These are phyloP conservation scores for Gallinago solitaria DNA, from an alignment of 2,797 vertebrate genomes.

Conservation along the genomic window DNA sequence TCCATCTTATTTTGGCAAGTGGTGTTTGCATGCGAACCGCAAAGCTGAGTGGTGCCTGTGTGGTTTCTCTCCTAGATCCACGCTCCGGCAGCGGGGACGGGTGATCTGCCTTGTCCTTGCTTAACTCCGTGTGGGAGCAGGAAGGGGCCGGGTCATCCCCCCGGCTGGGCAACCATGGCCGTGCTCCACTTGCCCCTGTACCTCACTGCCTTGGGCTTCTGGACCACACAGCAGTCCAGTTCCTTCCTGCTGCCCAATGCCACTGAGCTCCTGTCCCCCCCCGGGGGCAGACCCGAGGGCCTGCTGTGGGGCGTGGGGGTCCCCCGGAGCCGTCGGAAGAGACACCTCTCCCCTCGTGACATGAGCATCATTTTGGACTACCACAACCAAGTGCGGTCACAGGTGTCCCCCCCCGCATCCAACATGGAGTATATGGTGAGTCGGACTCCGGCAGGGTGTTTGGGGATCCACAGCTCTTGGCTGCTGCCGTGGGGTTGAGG, in stretches of 20 bases:
- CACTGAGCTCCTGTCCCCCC: slow-evolving; percentile 58
- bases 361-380: slow-evolving; percentile 83
- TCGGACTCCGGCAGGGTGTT: fast-evolving
- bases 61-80: slow-evolving; percentile 13
- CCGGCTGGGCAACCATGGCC: slow-evolving; percentile 42
- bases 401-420: slow-evolving; percentile 85
- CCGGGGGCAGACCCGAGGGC: background rate
- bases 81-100: background rate
- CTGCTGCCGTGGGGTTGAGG: background rate
- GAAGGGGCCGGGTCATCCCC: fast-evolving
- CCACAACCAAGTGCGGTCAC: slow-evolving; percentile 87
- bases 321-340: slow-evolving; percentile 70
- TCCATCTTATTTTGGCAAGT: background rate
- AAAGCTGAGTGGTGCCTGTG: background rate
- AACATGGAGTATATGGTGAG: slow-evolving; percentile 95
- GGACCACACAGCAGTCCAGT: slow-evolving; percentile 70
- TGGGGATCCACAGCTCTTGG: background rate
- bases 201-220: slow-evolving; percentile 79
- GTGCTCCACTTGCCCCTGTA: slow-evolving; percentile 71
- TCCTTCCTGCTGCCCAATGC: slow-evolving; percentile 65
- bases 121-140: background rate
- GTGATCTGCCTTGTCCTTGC: background rate
- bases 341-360: slow-evolving; percentile 81
- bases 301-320: slow-evolving; percentile 11
- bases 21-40: background rate